Percentiles rank a stretch among this genome's conserved stretches.
These are phyloP conservation scores for Seira sanloemensis DNA, from an alignment of 2,888 invertebrate species.

Conservation along the genomic window DNA sequence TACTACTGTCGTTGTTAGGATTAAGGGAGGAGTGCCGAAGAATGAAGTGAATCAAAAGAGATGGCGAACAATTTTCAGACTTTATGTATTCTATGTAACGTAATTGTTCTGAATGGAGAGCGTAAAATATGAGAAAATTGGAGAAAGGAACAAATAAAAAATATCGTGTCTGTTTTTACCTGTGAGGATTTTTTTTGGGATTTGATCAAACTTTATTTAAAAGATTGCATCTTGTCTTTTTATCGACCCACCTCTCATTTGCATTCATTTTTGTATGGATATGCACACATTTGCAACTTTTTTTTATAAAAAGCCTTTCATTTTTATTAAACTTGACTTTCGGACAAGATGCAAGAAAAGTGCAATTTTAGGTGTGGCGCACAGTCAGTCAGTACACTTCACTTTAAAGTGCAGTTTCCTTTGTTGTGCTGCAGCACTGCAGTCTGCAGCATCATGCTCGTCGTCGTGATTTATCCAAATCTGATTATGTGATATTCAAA, in stretches of 20 bases:
- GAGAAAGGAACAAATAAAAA: constrained; percentile 35
- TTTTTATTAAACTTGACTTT: not conserved
- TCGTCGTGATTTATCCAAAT: not conserved
- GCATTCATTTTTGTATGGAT: no score
- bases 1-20: not conserved
- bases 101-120: not conserved
- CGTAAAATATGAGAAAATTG: not conserved
- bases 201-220: not conserved
- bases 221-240: no score
- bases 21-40: no score
- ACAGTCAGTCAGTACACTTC: not conserved
- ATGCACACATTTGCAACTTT: not conserved
- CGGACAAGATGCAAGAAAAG: not conserved
- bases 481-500: no score
- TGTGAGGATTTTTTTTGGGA: constrained; percentile 21
- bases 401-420: no score
- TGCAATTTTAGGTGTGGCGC: not conserved
- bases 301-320: not conserved
- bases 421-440: no score
- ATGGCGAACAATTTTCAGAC: no score
- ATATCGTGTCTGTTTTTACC: constrained; percentile 54
- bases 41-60: no score
- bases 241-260: no score
- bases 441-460: no score
- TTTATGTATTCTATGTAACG: not conserved